Conservation (phyloP, 2,797 vertebrate genomes). For the Chromis chromis region DNA sequence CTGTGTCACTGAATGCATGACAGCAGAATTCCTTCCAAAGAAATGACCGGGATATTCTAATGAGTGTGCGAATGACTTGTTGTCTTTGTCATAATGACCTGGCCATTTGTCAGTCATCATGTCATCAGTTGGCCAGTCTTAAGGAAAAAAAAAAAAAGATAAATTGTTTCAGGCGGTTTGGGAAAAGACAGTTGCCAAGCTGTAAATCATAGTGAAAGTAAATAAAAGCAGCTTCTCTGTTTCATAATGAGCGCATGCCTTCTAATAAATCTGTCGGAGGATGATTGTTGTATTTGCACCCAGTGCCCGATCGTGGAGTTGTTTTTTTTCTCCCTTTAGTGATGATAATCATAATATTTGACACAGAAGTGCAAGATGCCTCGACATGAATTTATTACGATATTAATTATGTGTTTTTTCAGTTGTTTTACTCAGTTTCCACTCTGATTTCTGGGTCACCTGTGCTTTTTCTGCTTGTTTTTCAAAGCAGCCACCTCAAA, state of each 20-base stretch:
- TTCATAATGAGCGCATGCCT: constrained; percentile 51
- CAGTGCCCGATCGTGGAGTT: constrained; percentile 24
- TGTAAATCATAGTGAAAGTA: constrained; percentile 67
- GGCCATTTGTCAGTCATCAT: constrained; percentile 47
- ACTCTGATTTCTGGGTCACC: constrained; percentile 64
- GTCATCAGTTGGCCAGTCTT: constrained; percentile 19
- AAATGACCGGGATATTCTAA: constrained; percentile 28
- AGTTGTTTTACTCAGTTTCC: constrained; percentile 27
- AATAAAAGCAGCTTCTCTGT: constrained; percentile 73
- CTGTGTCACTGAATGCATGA: background rate
- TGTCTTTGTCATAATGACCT: constrained; percentile 23
- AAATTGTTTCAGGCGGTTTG: constrained; percentile 56
- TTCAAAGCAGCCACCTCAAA: constrained; percentile 40
- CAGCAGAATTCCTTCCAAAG: background rate
- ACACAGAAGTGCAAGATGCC: constrained; percentile 34
- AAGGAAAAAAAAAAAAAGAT: background rate
- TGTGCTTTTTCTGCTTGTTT: constrained; percentile 33
- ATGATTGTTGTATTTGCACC: constrained; percentile 46
- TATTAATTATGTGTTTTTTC: constrained; percentile 63
- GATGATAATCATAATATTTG: constrained; percentile 62
- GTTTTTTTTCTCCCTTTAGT: constrained; percentile 22
- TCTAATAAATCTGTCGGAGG: constrained; percentile 70
- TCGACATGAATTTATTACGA: constrained; percentile 37
- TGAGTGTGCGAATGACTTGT: constrained; percentile 6
- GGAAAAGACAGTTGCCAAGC: constrained; percentile 57